These are phyloP conservation scores for Poecilus cupreus DNA, from an alignment of 2,888 invertebrate species.

Conservation along the genomic window DNA sequence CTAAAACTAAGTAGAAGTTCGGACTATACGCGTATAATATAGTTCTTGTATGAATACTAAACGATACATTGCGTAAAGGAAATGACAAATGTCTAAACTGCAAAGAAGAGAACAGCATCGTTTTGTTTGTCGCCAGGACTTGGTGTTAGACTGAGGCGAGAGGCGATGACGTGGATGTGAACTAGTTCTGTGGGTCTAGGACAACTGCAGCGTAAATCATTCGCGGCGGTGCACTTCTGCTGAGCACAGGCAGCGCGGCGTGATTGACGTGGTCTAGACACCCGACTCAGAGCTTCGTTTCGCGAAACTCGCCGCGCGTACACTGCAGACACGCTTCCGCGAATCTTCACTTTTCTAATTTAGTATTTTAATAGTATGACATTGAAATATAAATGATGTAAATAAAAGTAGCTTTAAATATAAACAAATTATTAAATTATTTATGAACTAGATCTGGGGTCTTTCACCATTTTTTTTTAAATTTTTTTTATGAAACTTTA, in stretches of 20 bases:
- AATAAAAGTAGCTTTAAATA: too few relatives aligned
- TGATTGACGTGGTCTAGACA: slow-evolving; percentile 54
- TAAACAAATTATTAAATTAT: too few relatives aligned
- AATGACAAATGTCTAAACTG: background rate
- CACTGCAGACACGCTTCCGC: background rate
- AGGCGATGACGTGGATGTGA: background rate
- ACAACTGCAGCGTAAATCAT: slow-evolving; percentile 27
- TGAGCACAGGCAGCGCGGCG: background rate
- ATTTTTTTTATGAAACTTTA: too few relatives aligned
- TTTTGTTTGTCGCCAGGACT: too few relatives aligned
- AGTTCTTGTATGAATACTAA: too few relatives aligned
- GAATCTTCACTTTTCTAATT: slow-evolving; percentile 4
- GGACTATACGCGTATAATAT: too few relatives aligned
- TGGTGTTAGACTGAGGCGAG: too few relatives aligned
- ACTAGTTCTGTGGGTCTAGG: slow-evolving; percentile 36
- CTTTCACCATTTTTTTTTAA: too few relatives aligned
- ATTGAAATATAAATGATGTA: too few relatives aligned
- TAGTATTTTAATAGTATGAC: too few relatives aligned
- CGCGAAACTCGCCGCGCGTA: background rate
- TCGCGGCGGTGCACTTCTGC: slow-evolving; percentile 22
- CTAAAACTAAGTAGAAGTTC: too few relatives aligned
- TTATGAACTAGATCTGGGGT: too few relatives aligned
- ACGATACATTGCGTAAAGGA: background rate
- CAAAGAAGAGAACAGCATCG: background rate
- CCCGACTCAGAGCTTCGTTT: background rate